Evolutionary conservation across 2,113 vertebrate species (phyloP).

Genomic region (Campylomormyrus numenius): DNA sequence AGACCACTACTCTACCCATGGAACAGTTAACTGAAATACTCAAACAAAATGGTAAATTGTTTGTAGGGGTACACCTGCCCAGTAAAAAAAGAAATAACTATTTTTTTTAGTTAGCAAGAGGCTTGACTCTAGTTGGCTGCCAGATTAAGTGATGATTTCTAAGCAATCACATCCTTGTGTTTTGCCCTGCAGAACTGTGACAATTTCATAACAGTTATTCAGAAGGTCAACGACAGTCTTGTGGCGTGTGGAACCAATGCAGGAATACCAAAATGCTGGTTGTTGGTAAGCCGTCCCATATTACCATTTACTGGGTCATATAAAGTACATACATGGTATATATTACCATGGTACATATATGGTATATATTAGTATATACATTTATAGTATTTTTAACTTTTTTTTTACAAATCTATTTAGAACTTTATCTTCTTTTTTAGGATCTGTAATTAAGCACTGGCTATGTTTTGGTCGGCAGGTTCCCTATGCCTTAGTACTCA

Average conservation of each 20-base stretch:
- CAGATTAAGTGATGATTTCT: neutral
- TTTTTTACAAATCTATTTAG: neutral
- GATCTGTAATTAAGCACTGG: neutral
- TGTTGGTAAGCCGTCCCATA: slow-evolving; percentile 59
- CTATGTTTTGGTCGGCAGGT: neutral
- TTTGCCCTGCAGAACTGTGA: slow-evolving; percentile 59
- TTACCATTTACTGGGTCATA: neutral
- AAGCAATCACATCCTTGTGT: slow-evolving; percentile 13
- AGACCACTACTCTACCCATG: neutral
- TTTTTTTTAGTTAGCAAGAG: neutral
- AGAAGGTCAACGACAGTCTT: slow-evolving; percentile 62
- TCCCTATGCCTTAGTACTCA: neutral
- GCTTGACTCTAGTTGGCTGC: neutral
- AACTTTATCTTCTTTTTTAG: neutral
- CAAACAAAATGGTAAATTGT: neutral
- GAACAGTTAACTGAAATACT: neutral
- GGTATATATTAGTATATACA: neutral
- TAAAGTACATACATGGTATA: neutral
- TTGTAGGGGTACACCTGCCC: neutral
- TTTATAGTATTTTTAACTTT: neutral
- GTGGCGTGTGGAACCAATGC: slow-evolving; percentile 70
- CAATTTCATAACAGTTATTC: slow-evolving; percentile 70
- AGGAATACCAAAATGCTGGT: slow-evolving; percentile 68
- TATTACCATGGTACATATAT: neutral
- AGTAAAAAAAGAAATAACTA: neutral